These are phyloP conservation scores for Harmothoe impar DNA, from an alignment of 2,888 invertebrate genomes.

Conservation along the genomic window DNA sequence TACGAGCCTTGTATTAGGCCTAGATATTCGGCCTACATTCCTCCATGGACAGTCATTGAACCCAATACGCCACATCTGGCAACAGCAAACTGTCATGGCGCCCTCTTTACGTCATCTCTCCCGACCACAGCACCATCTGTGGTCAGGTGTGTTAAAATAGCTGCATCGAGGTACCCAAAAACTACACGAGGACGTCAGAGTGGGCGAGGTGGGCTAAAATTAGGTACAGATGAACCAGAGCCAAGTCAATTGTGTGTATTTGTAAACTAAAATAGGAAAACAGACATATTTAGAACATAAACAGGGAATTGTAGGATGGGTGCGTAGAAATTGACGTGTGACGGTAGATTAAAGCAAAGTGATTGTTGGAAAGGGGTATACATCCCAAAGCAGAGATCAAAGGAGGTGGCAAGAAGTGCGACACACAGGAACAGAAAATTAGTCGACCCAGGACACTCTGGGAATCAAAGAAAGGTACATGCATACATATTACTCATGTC, in stretches of 20 bases:
- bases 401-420: too few species aligned
- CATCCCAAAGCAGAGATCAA: too few species aligned
- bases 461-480: too few species aligned
- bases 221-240: neutral
- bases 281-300: neutral
- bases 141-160: neutral
- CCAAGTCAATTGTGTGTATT: too few species aligned
- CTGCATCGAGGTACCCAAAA: neutral
- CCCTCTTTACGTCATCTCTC: neutral
- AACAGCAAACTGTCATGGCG: neutral
- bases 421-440: too few species aligned
- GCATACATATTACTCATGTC: too few species aligned
- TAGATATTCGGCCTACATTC: neutral
- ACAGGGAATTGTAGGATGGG: neutral
- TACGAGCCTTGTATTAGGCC: neutral
- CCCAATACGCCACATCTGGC: neutral
- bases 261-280: neutral
- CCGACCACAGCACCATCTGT: neutral
- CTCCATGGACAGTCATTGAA: neutral
- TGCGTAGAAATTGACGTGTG: too few species aligned
- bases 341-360: too few species aligned
- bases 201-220: neutral
- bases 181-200: neutral
- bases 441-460: too few species aligned
- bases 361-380: too few species aligned